Evolutionary conservation across 2,113 vertebrate genomes (phyloP).

Genomic region (Pelmatolapia mariae): DNA sequence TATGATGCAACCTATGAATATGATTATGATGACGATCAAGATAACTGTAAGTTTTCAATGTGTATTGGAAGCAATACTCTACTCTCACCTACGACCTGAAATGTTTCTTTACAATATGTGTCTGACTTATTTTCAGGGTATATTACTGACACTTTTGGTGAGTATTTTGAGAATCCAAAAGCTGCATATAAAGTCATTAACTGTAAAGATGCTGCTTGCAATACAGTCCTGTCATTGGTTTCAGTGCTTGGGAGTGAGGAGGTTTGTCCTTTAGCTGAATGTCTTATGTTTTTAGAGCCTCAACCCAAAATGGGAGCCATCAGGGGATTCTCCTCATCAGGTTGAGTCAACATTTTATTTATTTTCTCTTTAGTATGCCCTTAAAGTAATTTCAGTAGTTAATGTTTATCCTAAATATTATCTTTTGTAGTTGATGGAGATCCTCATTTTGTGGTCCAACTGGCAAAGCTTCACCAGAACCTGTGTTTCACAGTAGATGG

Average conservation of each 20-base stretch:
- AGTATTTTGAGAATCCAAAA: background rate
- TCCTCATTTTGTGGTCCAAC: slow-evolving; percentile 79
- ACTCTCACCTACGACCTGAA: background rate
- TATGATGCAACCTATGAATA: slow-evolving; percentile 66
- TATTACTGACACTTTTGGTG: slow-evolving; percentile 44
- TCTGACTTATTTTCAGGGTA: slow-evolving; percentile 34
- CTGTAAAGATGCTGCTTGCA: background rate
- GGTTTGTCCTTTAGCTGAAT: slow-evolving; percentile 35
- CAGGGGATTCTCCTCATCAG: slow-evolving; percentile 67
- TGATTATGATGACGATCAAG: slow-evolving; percentile 48
- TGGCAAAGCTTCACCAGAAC: slow-evolving; percentile 68
- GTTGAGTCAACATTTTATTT: slow-evolving; percentile 9
- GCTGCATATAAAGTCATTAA: background rate
- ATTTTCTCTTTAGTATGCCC: background rate
- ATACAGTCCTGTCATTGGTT: slow-evolving; percentile 26
- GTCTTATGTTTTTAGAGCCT: slow-evolving; percentile 54
- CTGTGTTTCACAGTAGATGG: slow-evolving; percentile 82
- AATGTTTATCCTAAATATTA: background rate
- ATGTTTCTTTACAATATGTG: background rate
- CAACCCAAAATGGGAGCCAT: slow-evolving; percentile 22
- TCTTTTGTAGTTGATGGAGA: slow-evolving; percentile 77
- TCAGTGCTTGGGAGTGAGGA: slow-evolving; percentile 19
- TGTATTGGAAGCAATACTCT: background rate
- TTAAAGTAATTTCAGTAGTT: background rate
- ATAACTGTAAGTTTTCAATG: slow-evolving; percentile 53